phyloP scores from a whole-genome alignment of 2,113 vertebrate genomes.

The Uropsilus gracilis region DNA sequence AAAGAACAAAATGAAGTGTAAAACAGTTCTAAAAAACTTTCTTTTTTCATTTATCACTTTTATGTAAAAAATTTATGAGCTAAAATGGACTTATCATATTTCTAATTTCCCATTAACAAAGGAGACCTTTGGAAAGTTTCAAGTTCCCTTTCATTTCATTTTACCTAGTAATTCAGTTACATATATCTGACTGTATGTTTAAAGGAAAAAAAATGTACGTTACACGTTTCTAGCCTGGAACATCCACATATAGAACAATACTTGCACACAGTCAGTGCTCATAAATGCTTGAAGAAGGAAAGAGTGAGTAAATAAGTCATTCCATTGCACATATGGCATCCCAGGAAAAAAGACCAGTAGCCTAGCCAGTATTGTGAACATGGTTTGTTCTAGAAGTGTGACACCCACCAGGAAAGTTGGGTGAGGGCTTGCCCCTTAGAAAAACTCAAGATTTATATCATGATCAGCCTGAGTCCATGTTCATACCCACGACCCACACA shows the following conservation, averaged over 20 bases:
- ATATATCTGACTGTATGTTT: not conserved
- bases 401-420: not conserved
- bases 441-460: not conserved
- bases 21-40: not conserved
- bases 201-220: not conserved
- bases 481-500: not conserved
- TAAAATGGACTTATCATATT: not conserved
- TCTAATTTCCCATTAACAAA: conserved; percentile 45
- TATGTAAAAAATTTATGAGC: not conserved
- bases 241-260: not conserved
- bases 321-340: not conserved
- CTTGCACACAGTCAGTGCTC: not conserved
- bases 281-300: not conserved
- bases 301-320: not conserved
- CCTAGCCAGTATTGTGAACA: not conserved
- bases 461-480: not conserved
- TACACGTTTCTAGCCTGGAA: not conserved
- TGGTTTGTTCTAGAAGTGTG: not conserved
- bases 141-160: conserved; percentile 11
- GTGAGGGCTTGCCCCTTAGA: not conserved
- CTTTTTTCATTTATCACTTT: conserved; percentile 14
- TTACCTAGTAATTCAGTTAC: not conserved
- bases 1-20: not conserved
- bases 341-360: not conserved
- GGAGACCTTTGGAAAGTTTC: not conserved